Base-by-base conservation (phyloP, 1,140 invertebrate species). In the Drosophila insularis region DNA sequence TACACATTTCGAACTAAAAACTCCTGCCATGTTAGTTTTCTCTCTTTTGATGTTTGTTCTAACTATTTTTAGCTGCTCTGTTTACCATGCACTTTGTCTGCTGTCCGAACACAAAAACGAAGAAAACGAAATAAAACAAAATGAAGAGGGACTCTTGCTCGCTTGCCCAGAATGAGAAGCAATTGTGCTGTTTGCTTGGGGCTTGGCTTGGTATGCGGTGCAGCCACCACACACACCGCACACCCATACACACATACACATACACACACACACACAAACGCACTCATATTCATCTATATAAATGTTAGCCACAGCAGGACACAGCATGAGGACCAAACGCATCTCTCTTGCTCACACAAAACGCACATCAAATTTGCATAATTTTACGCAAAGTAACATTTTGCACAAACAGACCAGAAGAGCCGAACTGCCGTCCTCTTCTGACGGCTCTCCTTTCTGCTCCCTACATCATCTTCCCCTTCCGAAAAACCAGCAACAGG, bases 331-430 rank as follows among this genome's bases (percentile, higher is more conserved):
- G 31, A 74, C 23, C 54, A 60, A 62, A 71, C 69, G 59, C 74
- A 81, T 74, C 78, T 72, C 63, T 87, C 71, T 69, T 62, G 68
- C 82, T 69, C 85, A 75, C 82, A 79, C 82, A 79, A 89, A 82
- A 89, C 84, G 84, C 79, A 89, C 82, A 87, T 87, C 84, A 89
- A 87, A 89, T 87, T 87, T 87, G 84, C 82, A 87, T 87, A 89
- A 87, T 87, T 87, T 82, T 87, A 64, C 68, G 71, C 84, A 86
- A 79, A 87, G 82, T 81, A 86, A 86, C 75, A 78, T 86, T 86
- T 82, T 87, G 71, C 82, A 66, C 59, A 87, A 87, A 73, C 81
- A 81, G 53, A 71, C 65, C 65, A 74, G 74, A 67, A 63, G 63
- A 68, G 68, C 32, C 32, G 32, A 32, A 70, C 62, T 68, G 55